These are phyloP conservation scores for Microctonus hyperodae DNA, from an alignment of 2,888 invertebrate species.

Conservation along the genomic window DNA sequence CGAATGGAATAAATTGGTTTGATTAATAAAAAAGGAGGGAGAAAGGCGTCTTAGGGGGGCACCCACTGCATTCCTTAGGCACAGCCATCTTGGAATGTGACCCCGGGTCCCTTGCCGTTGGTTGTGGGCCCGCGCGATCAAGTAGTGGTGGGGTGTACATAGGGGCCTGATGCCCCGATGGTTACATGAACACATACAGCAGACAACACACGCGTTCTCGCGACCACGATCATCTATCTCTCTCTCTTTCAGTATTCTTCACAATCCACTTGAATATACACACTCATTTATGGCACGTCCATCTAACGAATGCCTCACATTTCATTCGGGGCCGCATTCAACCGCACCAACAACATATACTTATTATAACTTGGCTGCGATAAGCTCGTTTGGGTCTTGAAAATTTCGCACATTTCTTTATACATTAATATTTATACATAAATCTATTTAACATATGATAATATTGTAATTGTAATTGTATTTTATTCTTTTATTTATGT, in stretches of 20 bases:
- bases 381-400: background rate
- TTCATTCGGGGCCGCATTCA: background rate
- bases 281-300: conserved; percentile 9
- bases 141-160: conserved; percentile 41
- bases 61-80: conserved; percentile 63
- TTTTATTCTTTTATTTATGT: no score
- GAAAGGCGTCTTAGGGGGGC: conserved; percentile 60
- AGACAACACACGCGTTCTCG: background rate
- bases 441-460: no score
- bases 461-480: no score
- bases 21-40: conserved; percentile 61
- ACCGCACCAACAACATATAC: background rate
- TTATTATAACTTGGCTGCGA: background rate
- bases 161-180: conserved; percentile 39
- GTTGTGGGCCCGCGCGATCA: conserved; percentile 52
- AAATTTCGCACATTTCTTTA: background rate
- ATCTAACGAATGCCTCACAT: background rate
- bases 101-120: conserved; percentile 47
- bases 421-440: no score
- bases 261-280: conserved; percentile 3
- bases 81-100: conserved; percentile 66
- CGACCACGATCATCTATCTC: background rate
- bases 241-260: background rate
- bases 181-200: conserved; percentile 7
- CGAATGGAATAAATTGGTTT: conserved; percentile 53